These are phyloP conservation scores for Sinodicranocentrus sp. DNA, from an alignment of 2,888 invertebrate species.

Conservation along the genomic window DNA sequence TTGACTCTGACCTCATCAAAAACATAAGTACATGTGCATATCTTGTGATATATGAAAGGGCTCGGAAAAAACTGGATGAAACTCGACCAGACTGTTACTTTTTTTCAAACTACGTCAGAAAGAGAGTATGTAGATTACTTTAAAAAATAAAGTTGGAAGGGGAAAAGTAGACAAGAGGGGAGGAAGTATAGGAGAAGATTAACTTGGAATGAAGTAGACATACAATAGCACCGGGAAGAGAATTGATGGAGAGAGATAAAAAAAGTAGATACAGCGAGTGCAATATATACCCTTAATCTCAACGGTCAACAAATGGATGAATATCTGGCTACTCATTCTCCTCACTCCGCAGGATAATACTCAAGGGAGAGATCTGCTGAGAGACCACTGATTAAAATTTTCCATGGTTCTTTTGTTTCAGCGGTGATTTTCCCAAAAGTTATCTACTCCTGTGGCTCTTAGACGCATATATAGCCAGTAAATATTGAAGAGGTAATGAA, in stretches of 20 bases:
- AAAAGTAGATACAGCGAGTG: neutral
- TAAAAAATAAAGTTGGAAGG: constrained; percentile 11
- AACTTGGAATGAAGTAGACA: neutral
- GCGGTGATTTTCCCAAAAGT: too few species aligned
- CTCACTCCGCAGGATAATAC: neutral
- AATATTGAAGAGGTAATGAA: too few species aligned
- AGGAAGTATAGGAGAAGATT: constrained; percentile 28
- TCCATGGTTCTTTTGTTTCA: neutral
- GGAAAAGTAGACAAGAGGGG: neutral
- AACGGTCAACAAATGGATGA: constrained; percentile 15
- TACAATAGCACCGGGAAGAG: too few species aligned
- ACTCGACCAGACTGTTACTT: too few species aligned
- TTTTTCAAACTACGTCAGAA: neutral
- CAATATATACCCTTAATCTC: constrained; percentile 11
- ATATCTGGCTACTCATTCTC: neutral
- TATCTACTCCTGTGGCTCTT: too few species aligned
- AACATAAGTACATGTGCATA: neutral
- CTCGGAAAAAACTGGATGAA: too few species aligned
- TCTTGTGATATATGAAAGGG: too few species aligned
- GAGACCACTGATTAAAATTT: constrained; percentile 13
- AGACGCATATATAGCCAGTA: too few species aligned
- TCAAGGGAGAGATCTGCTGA: neutral
- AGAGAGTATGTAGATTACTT: neutral
- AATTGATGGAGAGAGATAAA: neutral
- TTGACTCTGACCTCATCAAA: neutral